Evolutionary conservation across 2,888 invertebrate species (phyloP), one percentile per base, ranked within the genome.

Genomic region (Rhogogaster chlorosoma): DNA sequence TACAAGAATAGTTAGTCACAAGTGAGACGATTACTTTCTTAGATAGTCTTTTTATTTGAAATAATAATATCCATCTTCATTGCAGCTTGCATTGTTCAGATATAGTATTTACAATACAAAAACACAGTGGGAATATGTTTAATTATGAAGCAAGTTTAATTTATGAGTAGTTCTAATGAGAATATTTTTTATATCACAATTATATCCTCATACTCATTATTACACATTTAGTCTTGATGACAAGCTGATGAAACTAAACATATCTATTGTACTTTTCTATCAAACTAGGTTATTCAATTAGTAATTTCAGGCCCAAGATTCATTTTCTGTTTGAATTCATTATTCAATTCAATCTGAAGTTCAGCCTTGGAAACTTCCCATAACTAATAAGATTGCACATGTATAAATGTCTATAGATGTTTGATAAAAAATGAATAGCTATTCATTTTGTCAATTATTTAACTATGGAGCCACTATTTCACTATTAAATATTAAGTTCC

Each of bases 31-130:
- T n/a, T 61, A n/a, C 45, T 45, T 61, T 38, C 26, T 36, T 38
- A 80, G 22, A 22, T 9, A 61, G n/a, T 38, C 57, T 61, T 80
- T 77, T 32, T 53, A n/a, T 77, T 29, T 42, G 36, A 49, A 77
- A 77, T n/a, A 77, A 29, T 29, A 77, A 36, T 83, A 83, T 83
- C 83, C 83, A 83, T 83, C 83, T 83, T 83, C 83, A 70, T 83
- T 83, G 83, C 42, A 73, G 71, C 83, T 83, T 70, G 83, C 64
- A 83, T 64, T 49, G 67, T 83, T 38, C 80, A 29, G 61, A 22
- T 22, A 77, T 80, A 38, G 32, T 38, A 61, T 38, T 38, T 38
- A 38, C 38, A 42, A 61, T 49, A 38, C 45, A 49, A 61, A 36
- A 36, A 18, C 67, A 45, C 67, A 61, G 61, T 36, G 42, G 67